Conservation (phyloP, 2,113 vertebrate species). For the Cinclus cinclus region DNA sequence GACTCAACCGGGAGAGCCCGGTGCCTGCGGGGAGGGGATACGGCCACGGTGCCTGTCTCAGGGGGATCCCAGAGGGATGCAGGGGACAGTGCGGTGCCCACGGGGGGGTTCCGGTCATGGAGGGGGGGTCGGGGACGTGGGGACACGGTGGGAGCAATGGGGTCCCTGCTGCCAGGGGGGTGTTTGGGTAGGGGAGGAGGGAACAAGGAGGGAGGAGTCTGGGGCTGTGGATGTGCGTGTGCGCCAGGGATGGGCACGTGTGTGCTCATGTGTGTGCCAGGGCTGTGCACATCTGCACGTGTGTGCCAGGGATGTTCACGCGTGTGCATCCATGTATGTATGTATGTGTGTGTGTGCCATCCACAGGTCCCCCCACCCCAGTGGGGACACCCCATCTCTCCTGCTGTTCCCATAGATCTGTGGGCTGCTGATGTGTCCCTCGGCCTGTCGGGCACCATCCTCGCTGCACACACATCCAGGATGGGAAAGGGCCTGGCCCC, state of each 20-base stretch:
- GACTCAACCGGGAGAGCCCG: neutral
- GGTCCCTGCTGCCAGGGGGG: neutral
- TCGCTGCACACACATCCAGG: rapidly evolving
- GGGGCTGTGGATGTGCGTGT: rapidly evolving
- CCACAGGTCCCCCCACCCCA: rapidly evolving
- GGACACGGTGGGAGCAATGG: neutral
- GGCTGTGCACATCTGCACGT: neutral
- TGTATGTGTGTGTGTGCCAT: neutral
- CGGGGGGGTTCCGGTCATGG: neutral
- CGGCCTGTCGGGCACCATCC: neutral
- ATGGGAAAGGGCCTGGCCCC: rapidly evolving
- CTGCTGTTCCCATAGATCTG: neutral
- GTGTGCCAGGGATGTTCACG: neutral
- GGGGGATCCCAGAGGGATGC: neutral
- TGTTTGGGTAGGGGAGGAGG: neutral
- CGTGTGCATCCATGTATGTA: too few relatives aligned
- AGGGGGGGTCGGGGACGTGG: neutral
- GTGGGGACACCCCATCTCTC: rapidly evolving
- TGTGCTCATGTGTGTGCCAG: neutral
- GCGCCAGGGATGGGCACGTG: neutral
- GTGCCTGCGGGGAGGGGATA: neutral
- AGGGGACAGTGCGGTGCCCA: neutral
- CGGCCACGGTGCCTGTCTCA: rapidly evolving
- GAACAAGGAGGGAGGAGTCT: neutral
- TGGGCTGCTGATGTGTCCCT: rapidly evolving